phyloP scores from a whole-genome alignment of 2,797 vertebrate species.

The Sarcophilus harrisii region DNA sequence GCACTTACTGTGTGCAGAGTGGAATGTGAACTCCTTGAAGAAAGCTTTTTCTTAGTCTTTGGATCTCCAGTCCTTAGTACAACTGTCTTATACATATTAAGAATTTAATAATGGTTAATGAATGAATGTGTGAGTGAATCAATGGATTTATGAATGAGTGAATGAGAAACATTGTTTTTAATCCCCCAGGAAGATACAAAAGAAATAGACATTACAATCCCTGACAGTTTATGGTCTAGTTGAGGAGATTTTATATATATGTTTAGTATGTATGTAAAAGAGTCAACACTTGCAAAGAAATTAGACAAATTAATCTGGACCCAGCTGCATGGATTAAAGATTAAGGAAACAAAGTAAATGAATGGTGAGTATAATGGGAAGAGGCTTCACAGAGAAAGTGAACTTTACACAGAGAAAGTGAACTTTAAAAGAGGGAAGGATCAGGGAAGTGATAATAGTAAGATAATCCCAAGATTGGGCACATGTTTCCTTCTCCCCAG shows the following conservation, averaged over 20 bases:
- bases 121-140: not conserved
- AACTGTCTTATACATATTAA: not conserved
- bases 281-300: not conserved
- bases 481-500: not conserved
- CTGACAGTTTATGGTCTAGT: not conserved
- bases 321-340: not conserved
- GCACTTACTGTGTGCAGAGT: not conserved
- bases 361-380: not conserved
- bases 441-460: not conserved
- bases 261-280: not conserved
- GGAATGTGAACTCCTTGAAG: not conserved
- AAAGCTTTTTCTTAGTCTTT: not conserved
- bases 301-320: not conserved
- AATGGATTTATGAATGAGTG: not conserved
- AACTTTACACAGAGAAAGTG: not conserved
- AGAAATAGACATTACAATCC: not conserved
- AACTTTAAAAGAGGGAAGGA: not conserved
- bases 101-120: not conserved
- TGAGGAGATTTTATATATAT: not conserved
- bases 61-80: not conserved
- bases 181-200: not conserved
- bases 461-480: not conserved
- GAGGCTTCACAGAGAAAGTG: not conserved
- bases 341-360: not conserved
- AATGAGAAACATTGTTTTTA: not conserved